Percentiles rank a stretch among this genome's conserved stretches.
Conservation (phyloP, 2,888 invertebrate species). For the Lycocerus yunnanus region DNA sequence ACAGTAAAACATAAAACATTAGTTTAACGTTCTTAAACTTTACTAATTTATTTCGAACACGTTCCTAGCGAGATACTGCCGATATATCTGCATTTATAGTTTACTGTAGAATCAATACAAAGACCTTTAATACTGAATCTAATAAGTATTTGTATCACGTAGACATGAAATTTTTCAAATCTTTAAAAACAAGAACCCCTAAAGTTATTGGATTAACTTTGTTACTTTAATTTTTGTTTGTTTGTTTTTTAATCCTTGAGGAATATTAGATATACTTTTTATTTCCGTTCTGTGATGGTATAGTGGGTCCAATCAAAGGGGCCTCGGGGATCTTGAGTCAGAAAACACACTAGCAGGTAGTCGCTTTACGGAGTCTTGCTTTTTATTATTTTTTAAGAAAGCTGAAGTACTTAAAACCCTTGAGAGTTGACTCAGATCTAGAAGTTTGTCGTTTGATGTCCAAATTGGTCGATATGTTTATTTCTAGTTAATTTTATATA, state of each 20-base stretch:
- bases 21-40: background rate
- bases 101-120: background rate
- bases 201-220: constrained; percentile 4
- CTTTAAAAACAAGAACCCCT: background rate
- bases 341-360: constrained; percentile 20
- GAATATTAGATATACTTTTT: constrained; percentile 30
- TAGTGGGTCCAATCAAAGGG: constrained; percentile 29
- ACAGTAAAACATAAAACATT: background rate
- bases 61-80: background rate
- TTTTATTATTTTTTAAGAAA: constrained; percentile 27
- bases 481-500: background rate
- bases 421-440: constrained; percentile 16
- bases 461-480: background rate
- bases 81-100: constrained; percentile 1
- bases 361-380: constrained; percentile 29
- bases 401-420: constrained; percentile 16
- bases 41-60: background rate
- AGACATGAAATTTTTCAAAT: constrained; percentile 1
- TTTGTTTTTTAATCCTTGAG: constrained; percentile 23
- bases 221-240: constrained; percentile 21
- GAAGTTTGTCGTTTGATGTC: background rate
- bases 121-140: background rate
- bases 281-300: constrained; percentile 25
- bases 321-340: constrained; percentile 22
- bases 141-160: constrained; percentile 12